Conservation (phyloP, 2,113 vertebrate species). For the Crotalus tigris region DNA sequence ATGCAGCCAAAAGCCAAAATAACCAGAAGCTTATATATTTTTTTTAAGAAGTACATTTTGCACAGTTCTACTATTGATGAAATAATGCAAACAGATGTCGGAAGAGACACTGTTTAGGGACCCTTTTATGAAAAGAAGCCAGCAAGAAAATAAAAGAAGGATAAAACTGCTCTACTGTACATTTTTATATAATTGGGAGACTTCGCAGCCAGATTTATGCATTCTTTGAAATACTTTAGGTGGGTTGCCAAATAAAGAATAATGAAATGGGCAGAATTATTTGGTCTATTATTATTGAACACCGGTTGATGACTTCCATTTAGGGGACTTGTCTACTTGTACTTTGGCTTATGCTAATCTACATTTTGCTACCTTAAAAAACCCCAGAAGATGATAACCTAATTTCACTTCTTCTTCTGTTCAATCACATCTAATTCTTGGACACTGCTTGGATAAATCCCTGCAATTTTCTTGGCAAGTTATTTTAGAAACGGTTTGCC, state of each 20-base stretch:
- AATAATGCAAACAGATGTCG: background rate
- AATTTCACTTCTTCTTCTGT: background rate
- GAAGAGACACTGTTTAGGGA: background rate
- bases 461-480: background rate
- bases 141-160: background rate
- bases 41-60: background rate
- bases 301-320: background rate
- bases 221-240: background rate
- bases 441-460: background rate
- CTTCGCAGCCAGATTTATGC: too few species aligned
- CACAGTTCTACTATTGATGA: background rate
- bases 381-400: background rate
- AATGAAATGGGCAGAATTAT: background rate
- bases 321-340: background rate
- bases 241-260: background rate
- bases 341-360: background rate
- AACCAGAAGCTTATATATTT: background rate
- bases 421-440: background rate
- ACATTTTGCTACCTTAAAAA: background rate
- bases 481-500: background rate
- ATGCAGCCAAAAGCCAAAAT: constrained; percentile 1
- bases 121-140: background rate
- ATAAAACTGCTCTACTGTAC: background rate
- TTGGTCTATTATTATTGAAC: background rate
- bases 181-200: background rate